Percentiles rank a stretch among this genome's conserved stretches.
phyloP scores from a whole-genome alignment of 2,888 invertebrate species.

The Eupithecia subfuscata region DNA sequence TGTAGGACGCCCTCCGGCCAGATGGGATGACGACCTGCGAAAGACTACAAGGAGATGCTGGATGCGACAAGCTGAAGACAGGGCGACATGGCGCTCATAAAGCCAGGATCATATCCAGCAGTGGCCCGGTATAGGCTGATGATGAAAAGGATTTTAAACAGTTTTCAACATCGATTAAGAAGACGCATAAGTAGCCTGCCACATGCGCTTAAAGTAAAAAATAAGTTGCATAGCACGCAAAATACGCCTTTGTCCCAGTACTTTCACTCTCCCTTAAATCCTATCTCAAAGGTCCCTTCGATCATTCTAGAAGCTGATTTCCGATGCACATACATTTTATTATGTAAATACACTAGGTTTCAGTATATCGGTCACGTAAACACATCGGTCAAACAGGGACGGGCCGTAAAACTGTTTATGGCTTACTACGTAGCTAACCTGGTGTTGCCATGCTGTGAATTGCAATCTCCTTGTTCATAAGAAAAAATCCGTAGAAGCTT shows the following conservation, averaged over 20 bases:
- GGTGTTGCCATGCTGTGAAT: slow-evolving; percentile 6
- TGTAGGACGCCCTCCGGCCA: too few species aligned
- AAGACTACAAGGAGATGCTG: too few species aligned
- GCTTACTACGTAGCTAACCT: slow-evolving; percentile 38
- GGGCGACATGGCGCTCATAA: too few species aligned
- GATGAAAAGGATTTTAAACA: too few species aligned
- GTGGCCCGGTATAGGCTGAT: too few species aligned
- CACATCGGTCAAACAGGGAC: slow-evolving; percentile 50
- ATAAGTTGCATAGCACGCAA: too few species aligned
- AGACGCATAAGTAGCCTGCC: too few species aligned
- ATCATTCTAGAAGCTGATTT: slow-evolving; percentile 29
- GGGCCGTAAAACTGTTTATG: slow-evolving; percentile 59
- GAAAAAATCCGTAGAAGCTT: background rate
- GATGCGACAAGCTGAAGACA: too few species aligned
- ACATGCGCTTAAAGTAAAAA: too few species aligned
- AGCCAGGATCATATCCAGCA: too few species aligned
- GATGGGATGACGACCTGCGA: too few species aligned
- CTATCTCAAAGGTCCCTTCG: slow-evolving; percentile 9
- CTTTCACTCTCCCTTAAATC: background rate
- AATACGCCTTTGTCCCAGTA: background rate
- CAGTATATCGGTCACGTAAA: slow-evolving; percentile 49
- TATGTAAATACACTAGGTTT: slow-evolving; percentile 39
- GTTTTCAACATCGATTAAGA: too few species aligned
- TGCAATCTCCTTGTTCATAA: background rate
- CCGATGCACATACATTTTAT: slow-evolving; percentile 31